These are phyloP conservation scores for Epizoanthus rinbou DNA, from an alignment of 92 coral and sea anemone genomes.

Conservation along the genomic window DNA sequence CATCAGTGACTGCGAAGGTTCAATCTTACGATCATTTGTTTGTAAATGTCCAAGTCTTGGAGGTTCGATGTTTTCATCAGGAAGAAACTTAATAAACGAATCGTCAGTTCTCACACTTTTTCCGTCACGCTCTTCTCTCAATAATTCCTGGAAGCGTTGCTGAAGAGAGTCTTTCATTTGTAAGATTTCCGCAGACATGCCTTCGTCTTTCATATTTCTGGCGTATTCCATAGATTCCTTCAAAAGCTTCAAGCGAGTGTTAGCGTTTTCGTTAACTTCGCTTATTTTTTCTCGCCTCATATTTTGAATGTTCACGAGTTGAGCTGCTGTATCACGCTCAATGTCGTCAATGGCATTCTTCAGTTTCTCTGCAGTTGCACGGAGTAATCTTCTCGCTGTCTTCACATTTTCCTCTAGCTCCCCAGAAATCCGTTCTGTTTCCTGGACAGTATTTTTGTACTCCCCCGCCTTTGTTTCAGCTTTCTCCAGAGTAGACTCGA, in stretches of 20 bases:
- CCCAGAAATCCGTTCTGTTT: background rate
- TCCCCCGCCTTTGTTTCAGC: background rate
- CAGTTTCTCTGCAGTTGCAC: background rate
- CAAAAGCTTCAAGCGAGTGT: background rate
- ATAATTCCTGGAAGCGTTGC: slow-evolving; percentile 10
- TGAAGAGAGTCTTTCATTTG: background rate
- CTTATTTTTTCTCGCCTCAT: background rate
- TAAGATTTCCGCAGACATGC: background rate
- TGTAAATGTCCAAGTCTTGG: background rate
- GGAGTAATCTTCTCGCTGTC: background rate
- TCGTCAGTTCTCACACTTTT: background rate
- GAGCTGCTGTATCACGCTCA: background rate
- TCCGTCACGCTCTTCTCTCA: background rate
- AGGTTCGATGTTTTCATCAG: background rate
- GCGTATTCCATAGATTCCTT: background rate
- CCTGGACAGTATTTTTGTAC: background rate
- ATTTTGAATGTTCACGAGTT: background rate
- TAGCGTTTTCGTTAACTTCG: background rate
- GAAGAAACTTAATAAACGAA: background rate
- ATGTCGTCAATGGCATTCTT: background rate
- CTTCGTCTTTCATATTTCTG: background rate
- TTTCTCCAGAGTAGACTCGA: background rate
- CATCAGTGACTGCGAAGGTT: too few relatives aligned
- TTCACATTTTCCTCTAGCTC: background rate
- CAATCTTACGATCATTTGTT: background rate